Evolutionary conservation across 1,140 invertebrate genomes (phyloP), one percentile per base, ranked within the genome.

Genomic region (Zaprionus nigranus): DNA sequence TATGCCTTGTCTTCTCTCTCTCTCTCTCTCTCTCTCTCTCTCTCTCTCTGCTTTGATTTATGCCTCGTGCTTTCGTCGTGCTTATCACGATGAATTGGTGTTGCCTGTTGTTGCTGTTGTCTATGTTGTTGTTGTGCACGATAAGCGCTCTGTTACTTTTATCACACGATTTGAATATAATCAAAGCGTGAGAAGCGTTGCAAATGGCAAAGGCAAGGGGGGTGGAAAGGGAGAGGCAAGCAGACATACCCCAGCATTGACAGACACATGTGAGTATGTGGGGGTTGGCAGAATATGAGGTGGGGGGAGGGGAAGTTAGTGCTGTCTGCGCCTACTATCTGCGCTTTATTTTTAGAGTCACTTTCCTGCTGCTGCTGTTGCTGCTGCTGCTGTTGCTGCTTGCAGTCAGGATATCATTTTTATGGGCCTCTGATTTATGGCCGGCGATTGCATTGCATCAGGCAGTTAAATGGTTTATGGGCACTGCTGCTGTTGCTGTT

Each of bases 401-500:
- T 71, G 64, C 64, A 67, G 22, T 26, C 34, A 61, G 71, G 64
- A 73, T 73, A 73, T 68, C 46, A 73, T 79, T 77, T 83, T 80
- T 80, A 83, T 84, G 78, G 81, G 36, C 61, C 66, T n/a, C 68
- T 80, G 81, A 83, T 83, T 83, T 83, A 83, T 83, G 74, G 77
- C 26, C 73, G 54, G 54, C 79, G 77, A 84, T 81, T 83, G 81
- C 81, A 70, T 61, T 75, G 76, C 40, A 46, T 46, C 40, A 46
- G 40, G 73, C 77, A 82, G 67, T 74, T 77, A 81, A 65, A 78
- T 65, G 63, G 26, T 73, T 74, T 74, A 81, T 82, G 64, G 30
- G 61, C 28, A 24, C n/a, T n/a, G 40, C 40, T 46, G n/a, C n/a
- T 43, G 40, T 6, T 43, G 40, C 6, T 43, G 34, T n/a, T 40